These are phyloP conservation scores for Spongilla lacustris DNA, from an alignment of 37 sponge, comb jelly and placozoan species.

Conservation along the genomic window DNA sequence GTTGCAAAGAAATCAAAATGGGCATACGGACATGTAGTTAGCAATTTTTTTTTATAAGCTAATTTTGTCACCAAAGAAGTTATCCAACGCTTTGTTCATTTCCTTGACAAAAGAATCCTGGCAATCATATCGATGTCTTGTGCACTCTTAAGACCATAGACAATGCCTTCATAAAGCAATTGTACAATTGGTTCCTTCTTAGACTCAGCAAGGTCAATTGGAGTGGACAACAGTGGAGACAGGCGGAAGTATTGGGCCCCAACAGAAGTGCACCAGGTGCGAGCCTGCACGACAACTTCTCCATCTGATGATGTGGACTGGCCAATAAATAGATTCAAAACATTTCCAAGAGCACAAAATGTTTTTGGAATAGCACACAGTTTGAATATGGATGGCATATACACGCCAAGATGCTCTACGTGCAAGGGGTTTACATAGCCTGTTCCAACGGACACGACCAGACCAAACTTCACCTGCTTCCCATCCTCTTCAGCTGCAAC, in stretches of 20 bases:
- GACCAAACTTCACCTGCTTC: constrained; percentile 5
- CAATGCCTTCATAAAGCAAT: constrained; percentile 28
- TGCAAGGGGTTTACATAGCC: background rate
- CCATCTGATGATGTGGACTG: no score
- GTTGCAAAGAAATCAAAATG: no score
- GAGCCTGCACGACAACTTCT: no score
- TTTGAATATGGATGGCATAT: background rate
- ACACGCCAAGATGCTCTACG: no score
- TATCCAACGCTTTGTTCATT: no score
- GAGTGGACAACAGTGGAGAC: background rate
- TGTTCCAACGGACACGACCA: constrained; percentile 36
- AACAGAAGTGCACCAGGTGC: no score
- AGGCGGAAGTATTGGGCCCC: no score
- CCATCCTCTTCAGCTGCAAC: background rate
- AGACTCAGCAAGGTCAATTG: constrained; percentile 29
- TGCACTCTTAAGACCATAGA: constrained; percentile 8
- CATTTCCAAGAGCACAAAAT: no score
- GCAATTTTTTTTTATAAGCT: no score
- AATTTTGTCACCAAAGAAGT: no score
- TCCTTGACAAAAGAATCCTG: background rate
- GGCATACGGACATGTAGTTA: no score
- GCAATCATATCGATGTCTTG: constrained; percentile 20
- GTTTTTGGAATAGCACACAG: background rate
- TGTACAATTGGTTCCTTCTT: constrained; percentile 11
- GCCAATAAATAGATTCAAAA: no score